Evolutionary conservation across 2,888 invertebrate genomes (phyloP).

Genomic region (Minunthozetes semirufus): DNA sequence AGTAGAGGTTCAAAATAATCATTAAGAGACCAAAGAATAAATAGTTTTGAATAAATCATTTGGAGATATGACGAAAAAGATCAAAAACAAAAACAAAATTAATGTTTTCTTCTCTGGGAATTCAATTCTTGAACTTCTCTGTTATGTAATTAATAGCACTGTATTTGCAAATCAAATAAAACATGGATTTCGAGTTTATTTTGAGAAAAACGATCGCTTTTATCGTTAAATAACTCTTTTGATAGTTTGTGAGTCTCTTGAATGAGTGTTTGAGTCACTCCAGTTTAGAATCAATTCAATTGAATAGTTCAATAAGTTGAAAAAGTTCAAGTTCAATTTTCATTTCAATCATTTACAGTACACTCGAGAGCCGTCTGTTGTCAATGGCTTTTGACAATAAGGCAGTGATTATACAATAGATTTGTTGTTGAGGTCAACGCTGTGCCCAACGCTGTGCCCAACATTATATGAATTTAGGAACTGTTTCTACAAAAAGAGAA

Average conservation of each 20-base stretch:
- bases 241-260: neutral
- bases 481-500: neutral
- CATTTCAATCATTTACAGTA: neutral
- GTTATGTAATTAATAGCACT: slow-evolving; percentile 15
- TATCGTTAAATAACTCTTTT: slow-evolving; percentile 22
- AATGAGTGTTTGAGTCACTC: too few relatives aligned
- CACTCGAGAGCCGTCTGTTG: neutral
- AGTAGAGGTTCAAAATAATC: neutral
- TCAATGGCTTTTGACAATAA: slow-evolving; percentile 17
- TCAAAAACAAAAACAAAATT: neutral
- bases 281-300: too few relatives aligned
- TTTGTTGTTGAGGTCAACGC: slow-evolving; percentile 16
- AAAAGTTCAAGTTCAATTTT: neutral
- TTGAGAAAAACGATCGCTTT: neutral
- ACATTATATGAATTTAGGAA: slow-evolving; percentile 20
- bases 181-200: slow-evolving; percentile 7
- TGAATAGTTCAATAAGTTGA: too few relatives aligned
- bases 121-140: neutral
- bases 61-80: neutral
- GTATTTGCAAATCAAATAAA: slow-evolving; percentile 10
- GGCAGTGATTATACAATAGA: slow-evolving; percentile 22
- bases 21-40: slow-evolving; percentile 2
- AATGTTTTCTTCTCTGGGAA: neutral
- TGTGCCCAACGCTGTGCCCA: neutral
- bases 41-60: slow-evolving; percentile 7